Conservation (phyloP, 2,888 invertebrate genomes). For the Merodon equestris region DNA sequence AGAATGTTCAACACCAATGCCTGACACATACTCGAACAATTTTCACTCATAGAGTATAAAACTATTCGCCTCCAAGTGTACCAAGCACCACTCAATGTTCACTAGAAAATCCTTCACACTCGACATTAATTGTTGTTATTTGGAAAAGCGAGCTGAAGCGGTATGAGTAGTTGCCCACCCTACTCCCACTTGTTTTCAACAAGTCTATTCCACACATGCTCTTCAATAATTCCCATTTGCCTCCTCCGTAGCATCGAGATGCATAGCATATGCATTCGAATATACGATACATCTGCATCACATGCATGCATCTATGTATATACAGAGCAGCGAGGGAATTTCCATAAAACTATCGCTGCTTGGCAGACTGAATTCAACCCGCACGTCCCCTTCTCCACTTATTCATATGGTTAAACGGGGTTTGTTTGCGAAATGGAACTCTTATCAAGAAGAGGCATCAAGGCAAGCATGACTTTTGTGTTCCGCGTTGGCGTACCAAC, state of each 20-base stretch:
- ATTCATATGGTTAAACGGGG: conserved; percentile 42
- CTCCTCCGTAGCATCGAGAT: not conserved
- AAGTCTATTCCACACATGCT: conserved; percentile 49
- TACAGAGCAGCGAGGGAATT: conserved; percentile 3
- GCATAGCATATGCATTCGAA: not conserved
- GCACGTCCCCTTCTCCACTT: conserved; percentile 27
- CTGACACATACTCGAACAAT: conserved; percentile 24
- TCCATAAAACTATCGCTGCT: conserved; percentile 26
- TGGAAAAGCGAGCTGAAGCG: conserved; percentile 16
- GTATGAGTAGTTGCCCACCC: conserved; percentile 41
- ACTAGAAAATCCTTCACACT: conserved; percentile 56
- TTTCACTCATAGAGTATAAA: conserved; percentile 40
- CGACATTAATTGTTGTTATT: conserved; percentile 63
- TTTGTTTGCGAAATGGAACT: conserved; percentile 55
- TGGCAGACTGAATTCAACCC: conserved; percentile 29
- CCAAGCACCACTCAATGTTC: conserved; percentile 52
- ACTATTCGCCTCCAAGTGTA: conserved; percentile 29
- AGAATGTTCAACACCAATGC: conserved; percentile 29
- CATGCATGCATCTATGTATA: not conserved
- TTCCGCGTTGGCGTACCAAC: conserved; percentile 52
- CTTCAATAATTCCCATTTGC: conserved; percentile 3
- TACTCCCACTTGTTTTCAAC: conserved; percentile 52
- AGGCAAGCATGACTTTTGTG: conserved; percentile 59
- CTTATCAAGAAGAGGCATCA: conserved; percentile 59
- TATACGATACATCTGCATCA: not conserved